Conservation (phyloP, 2,888 invertebrate species). For the Oscheius sp. region DNA sequence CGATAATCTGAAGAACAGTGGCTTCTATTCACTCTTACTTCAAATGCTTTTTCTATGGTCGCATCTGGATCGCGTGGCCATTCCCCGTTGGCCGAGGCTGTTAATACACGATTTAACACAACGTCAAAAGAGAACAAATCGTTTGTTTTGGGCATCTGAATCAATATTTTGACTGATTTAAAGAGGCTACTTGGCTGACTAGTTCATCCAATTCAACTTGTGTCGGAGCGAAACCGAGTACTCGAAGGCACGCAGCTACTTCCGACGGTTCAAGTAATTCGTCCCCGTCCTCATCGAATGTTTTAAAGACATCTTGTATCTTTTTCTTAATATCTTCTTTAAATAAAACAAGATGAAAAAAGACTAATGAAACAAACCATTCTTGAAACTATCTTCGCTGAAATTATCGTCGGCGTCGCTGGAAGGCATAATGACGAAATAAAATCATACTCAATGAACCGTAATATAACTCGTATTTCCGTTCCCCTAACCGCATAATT, state of each 20-base stretch:
- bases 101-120: constrained; percentile 38
- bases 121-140: constrained; percentile 41
- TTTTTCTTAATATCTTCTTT: constrained; percentile 22
- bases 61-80: constrained; percentile 30
- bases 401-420: constrained; percentile 23
- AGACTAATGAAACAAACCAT: constrained; percentile 1
- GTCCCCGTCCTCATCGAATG: constrained; percentile 50
- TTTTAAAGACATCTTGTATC: constrained; percentile 44
- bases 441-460: not conserved
- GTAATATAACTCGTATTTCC: not conserved
- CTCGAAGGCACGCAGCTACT: constrained; percentile 39
- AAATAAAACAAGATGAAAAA: not conserved
- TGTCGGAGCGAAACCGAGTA: constrained; percentile 40
- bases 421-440: not conserved
- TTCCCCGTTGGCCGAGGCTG: constrained; percentile 43
- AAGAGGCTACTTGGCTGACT: constrained; percentile 16
- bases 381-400: constrained; percentile 22
- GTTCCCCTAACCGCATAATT: not conserved
- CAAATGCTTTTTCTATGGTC: constrained; percentile 21
- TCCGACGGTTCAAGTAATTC: constrained; percentile 36
- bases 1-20: not conserved
- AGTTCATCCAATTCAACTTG: constrained; percentile 37
- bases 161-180: constrained; percentile 16
- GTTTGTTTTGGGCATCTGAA: constrained; percentile 21
- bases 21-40: not conserved